phyloP scores from a whole-genome alignment of 2,797 vertebrate species.

The Eulemur mongoz region DNA sequence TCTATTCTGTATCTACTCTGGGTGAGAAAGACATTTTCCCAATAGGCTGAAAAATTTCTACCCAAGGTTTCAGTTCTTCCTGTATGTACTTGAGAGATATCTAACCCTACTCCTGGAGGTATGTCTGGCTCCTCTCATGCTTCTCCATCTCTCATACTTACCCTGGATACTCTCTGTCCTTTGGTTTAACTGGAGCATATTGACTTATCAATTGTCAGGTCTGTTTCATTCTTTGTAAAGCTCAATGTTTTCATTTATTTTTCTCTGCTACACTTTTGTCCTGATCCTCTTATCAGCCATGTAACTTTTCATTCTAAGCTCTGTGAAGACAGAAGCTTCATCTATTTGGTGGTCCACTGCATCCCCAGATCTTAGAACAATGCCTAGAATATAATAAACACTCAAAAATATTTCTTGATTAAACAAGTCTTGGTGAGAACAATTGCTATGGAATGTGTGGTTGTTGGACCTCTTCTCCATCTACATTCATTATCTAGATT shows the following conservation, averaged over 20 bases:
- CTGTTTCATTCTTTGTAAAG: constrained; percentile 43
- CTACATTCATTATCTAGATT: neutral
- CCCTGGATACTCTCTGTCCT: neutral
- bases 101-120: neutral
- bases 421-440: neutral
- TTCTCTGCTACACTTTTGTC: neutral
- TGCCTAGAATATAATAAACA: neutral
- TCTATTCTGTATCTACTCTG: neutral
- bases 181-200: neutral
- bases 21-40: constrained; percentile 3
- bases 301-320: constrained; percentile 16
- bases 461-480: neutral
- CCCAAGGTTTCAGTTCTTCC: neutral
- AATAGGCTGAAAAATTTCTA: neutral
- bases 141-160: neutral
- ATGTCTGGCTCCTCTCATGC: neutral
- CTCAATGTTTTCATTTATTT: neutral
- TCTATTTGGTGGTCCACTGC: neutral
- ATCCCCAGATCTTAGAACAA: neutral
- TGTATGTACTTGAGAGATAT: neutral
- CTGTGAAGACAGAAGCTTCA: neutral
- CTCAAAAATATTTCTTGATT: neutral
- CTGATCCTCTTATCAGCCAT: neutral
- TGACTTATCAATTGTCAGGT: neutral
- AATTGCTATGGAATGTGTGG: neutral